phyloP scores from a whole-genome alignment of 2,888 invertebrate species.

The Poecilus cupreus region DNA sequence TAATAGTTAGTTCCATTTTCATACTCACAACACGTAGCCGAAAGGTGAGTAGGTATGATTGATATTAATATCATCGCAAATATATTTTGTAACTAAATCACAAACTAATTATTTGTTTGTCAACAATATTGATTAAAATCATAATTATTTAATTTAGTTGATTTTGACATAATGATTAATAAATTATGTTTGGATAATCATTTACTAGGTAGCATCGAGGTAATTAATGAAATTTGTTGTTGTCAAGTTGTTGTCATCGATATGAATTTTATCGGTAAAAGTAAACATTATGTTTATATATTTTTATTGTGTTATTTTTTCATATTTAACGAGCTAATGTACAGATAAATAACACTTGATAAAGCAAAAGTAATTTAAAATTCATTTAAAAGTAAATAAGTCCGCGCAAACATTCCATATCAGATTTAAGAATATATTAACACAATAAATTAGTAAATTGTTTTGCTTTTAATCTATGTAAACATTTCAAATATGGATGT shows the following conservation, averaged over 20 bases:
- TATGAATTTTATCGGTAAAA: slow-evolving; percentile 3
- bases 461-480: slow-evolving; percentile 14
- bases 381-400: slow-evolving; percentile 43
- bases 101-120: background rate
- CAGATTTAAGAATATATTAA: slow-evolving; percentile 37
- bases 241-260: slow-evolving; percentile 15
- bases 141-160: background rate
- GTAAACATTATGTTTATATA: slow-evolving; percentile 12
- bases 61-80: too few species aligned
- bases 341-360: slow-evolving; percentile 35
- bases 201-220: too few species aligned
- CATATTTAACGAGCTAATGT: slow-evolving; percentile 27
- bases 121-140: background rate
- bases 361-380: slow-evolving; percentile 39
- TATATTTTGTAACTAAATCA: too few species aligned
- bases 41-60: too few species aligned
- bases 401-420: slow-evolving; percentile 8
- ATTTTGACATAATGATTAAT: background rate
- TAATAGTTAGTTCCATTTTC: too few species aligned
- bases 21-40: too few species aligned
- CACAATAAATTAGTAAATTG: slow-evolving; percentile 8
- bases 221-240: slow-evolving; percentile 1
- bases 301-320: slow-evolving; percentile 9
- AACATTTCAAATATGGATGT: slow-evolving; percentile 13
- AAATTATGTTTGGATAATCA: too few species aligned